Conservation (phyloP, 1,140 invertebrate genomes). For the Asbolus verrucosus region DNA sequence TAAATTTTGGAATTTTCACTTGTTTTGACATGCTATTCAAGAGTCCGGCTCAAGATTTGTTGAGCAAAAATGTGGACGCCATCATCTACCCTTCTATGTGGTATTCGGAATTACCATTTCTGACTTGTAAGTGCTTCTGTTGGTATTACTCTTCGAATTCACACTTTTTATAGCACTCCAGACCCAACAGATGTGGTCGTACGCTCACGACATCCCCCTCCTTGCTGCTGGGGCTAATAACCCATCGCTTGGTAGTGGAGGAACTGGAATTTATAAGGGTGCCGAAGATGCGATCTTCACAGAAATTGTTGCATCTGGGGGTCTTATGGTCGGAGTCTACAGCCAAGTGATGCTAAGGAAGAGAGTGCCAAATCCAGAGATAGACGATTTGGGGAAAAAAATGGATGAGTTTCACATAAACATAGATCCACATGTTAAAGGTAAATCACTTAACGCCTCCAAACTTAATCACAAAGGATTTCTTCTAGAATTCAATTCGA, state of each 20-base stretch:
- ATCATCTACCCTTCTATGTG: constrained; percentile 79
- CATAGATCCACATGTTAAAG: constrained; percentile 5
- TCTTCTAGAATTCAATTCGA: constrained; percentile 14
- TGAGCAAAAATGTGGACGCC: constrained; percentile 68
- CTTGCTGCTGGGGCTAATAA: constrained; percentile 69
- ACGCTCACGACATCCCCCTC: constrained; percentile 65
- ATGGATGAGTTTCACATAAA: too few relatives aligned
- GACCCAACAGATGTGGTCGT: constrained; percentile 67
- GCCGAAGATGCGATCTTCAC: too few relatives aligned
- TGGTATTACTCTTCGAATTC: too few relatives aligned
- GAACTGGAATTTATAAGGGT: constrained; percentile 66
- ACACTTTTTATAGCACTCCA: constrained; percentile 63
- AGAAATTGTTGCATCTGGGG: too few relatives aligned
- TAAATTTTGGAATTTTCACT: constrained; percentile 80
- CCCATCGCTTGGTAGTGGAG: constrained; percentile 61
- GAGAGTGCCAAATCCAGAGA: too few relatives aligned
- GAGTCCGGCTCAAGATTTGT: constrained; percentile 70
- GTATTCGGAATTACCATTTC: constrained; percentile 79
- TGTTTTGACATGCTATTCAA: constrained; percentile 83
- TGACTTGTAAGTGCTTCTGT: constrained; percentile 73
- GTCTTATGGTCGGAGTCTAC: too few relatives aligned
- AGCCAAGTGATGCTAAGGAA: too few relatives aligned
- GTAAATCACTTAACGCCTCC: constrained; percentile 1
- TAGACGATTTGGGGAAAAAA: too few relatives aligned
- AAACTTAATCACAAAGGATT: neutral